Evolutionary conservation across 2,888 invertebrate genomes (phyloP), one percentile per base, ranked within the genome.

Genomic region (Aspidiotus destructor): DNA sequence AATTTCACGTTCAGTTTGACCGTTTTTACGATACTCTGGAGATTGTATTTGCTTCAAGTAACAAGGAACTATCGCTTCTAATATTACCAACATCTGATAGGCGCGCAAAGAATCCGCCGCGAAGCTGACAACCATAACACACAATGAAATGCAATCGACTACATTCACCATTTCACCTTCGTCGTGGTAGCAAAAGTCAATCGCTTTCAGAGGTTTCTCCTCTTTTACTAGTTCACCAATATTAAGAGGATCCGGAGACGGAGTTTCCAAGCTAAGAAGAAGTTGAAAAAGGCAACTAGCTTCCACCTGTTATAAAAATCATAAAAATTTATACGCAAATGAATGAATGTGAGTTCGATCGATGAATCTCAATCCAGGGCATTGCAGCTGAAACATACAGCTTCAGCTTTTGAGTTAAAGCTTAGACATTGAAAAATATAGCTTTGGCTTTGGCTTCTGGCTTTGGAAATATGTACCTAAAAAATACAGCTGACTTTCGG

Each of bases 131-230:
- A 99, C 98, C 86, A 99, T 98, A 0, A 99, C 96, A 77, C 98
- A 98, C 68, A 98, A 84, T n/a, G 96, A 95, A 76, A 99, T 93
- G 74, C 96, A 96, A 77, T 99, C 98, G 71, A 98, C 80, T 8
- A 99, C 91, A 10, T 92, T 92, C 65, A 98, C 96, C 83, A 94
- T 93, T 77, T 97, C 97, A 64, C 94, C 89, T 76, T 99, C 98
- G 76, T 98, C 97, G 73, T 96, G 89, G 77, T 99, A 99, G 78
- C 99, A 99, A 78, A 99, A 97, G 80, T 99, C 99, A 65, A 97
- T 89, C 0, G 97, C 93, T 77, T 92, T 91, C 15, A 96, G 79
- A 0, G 92, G 93, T 74, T 92, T 92, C 16, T 91, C 90, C 75
- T 88, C 94, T 77, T 94, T 95, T 1, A 93, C 92, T 16, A 93